Percentiles rank a stretch among this genome's conserved stretches.
Conservation (phyloP, 2,113 vertebrate genomes). For the Symphodus melops region DNA sequence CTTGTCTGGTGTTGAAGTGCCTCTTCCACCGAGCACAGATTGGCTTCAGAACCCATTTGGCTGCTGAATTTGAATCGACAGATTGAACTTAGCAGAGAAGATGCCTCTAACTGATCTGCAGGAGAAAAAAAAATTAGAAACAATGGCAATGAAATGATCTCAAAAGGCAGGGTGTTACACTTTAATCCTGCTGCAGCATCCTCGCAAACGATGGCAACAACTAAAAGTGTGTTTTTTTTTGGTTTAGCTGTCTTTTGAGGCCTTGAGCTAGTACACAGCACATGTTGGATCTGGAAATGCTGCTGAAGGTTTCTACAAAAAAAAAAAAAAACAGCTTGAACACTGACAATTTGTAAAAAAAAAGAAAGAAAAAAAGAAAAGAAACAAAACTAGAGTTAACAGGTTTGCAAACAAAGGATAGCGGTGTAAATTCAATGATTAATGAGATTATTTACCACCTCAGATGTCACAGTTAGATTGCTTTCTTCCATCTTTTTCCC, state of each 20-base stretch:
- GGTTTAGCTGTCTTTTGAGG: constrained; percentile 31
- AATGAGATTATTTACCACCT: constrained; percentile 54
- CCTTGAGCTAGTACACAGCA: constrained; percentile 1
- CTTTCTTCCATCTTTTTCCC: background rate
- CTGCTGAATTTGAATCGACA: constrained; percentile 47
- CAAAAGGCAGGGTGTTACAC: constrained; percentile 29
- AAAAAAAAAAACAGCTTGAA: constrained; percentile 34
- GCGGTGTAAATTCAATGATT: constrained; percentile 17
- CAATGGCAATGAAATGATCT: constrained; percentile 43
- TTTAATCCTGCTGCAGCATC: constrained; percentile 39
- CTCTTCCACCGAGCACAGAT: constrained; percentile 50
- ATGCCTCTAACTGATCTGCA: constrained; percentile 46
- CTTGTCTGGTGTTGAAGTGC: constrained; percentile 18
- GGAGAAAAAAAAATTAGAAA: constrained; percentile 45
- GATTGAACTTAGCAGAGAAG: constrained; percentile 54
- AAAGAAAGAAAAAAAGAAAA: background rate
- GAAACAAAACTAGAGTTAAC: constrained; percentile 25
- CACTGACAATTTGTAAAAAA: constrained; percentile 6
- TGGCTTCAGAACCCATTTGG: constrained; percentile 49
- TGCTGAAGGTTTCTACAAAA: constrained; percentile 8
- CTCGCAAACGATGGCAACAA: constrained; percentile 23
- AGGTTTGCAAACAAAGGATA: constrained; percentile 9
- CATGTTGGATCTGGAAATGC: constrained; percentile 12
- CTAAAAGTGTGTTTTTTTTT: constrained; percentile 27
- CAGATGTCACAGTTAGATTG: constrained; percentile 40